Base-by-base conservation (phyloP, 23 tunicate species). In the Oikopleura dioica region DNA sequence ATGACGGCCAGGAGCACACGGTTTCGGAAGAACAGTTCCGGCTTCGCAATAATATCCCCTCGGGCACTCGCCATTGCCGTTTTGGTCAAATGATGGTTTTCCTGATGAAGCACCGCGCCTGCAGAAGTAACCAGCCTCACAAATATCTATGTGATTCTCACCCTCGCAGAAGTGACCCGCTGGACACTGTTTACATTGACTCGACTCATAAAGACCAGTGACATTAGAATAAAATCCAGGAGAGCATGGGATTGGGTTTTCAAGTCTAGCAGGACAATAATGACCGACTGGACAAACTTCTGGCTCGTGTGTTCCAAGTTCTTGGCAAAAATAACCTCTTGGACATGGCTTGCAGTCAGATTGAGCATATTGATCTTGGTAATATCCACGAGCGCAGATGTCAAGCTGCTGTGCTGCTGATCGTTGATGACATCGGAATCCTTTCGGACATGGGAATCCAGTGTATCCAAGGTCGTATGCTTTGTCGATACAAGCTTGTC, bases 211-310 rank as follows among this genome's bases (percentile, higher is more conserved):
- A 1, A 91, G 50, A 31, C 80, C 83, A 59, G 51, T 30, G 1
- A 36, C 78, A 75, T 82, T 81, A 77, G 87, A 85, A 37, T 85
- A 91, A 80, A 51, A 85, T 36, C 97, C 97, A 23, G 84, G 82
- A 12, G 97, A 82, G 75, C 97, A 91, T 29, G 9, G 16, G 16
- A 9, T 9, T 9, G 16, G 16, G 16, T 16, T 44, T 44, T 44
- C 16, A 44, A 9, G 9, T 9, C 16, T 44, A 9, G 55, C 55
- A 0, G 72, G 55, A 76, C 97, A 91, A 78, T 85, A 91, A 35
- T 80, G 77, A 55, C 97, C 97, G 55, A 38, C 78, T 30, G 80
- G 77, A 78, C 97, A 91, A 0, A 68, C 76, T 35, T 81, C 59
- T 44, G 55, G 55, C 55, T 9, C 16, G 55, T 9, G 9, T 9